Base-by-base conservation (phyloP, 2,113 vertebrate genomes). In the Hoplias malabaricus region DNA sequence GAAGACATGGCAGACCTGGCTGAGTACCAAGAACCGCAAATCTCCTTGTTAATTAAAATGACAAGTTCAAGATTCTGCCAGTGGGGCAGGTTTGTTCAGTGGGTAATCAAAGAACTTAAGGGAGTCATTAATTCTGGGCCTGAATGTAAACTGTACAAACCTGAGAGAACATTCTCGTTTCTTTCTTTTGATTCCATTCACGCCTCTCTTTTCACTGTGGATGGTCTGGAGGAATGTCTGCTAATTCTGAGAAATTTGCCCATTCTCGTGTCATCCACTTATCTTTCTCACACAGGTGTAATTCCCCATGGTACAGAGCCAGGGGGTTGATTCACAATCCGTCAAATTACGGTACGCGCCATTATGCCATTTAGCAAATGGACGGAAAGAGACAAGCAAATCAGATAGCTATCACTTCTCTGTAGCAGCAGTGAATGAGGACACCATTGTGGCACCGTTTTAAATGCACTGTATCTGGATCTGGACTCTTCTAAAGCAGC, bases 321-420 rank as follows among this genome's bases (percentile, higher is more conserved):
- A 68, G 23, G 40, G 4, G 42, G 61, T 3, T 66, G 46, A 68
- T 68, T 33, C 29, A 2, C 7, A 61, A 62, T 62, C 42, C 27
- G 42, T 70, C 42, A 62, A 48, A 78, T 70, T 69, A 48, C 9
- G 16, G 3, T 53, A 69, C 11, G 38, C 21, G 13, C 14, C 66
- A 77, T 77, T 61, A 69, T 29, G 29, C 33, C 40, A 61, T 61
- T 69, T 68, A 68, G 12, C 23, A 19, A 43, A 68, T 46, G 40
- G 38, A 25, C 25, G 5, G 38, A 53, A 9, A 36, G 46, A 69
- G 43, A 50, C 54, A 69, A 66, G 13, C 73, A 50, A 36, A 62
- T 50, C 40, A 23, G 23, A 38, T 42, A 34, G 50, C 57, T 59
- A 77, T 69, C 65, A 57, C 5, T 40, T 53, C 53, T 31, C 43